Percentiles rank a stretch among this genome's conserved stretches.
Conservation (phyloP, 1,140 invertebrate genomes). For the Scaptodrosophila lebanonensis region DNA sequence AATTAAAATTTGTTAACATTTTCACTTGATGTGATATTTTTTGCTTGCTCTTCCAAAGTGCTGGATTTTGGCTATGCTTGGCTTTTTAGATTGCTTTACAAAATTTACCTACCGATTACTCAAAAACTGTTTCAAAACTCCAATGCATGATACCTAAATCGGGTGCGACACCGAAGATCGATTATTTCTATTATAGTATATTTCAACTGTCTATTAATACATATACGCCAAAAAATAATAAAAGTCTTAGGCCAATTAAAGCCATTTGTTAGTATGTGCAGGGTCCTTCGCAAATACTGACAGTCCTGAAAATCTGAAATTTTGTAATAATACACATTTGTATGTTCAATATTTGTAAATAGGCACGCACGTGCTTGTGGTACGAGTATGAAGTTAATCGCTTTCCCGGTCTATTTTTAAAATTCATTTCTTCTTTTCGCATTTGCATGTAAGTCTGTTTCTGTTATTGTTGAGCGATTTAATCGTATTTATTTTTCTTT, state of each 20-base stretch:
- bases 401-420: constrained; percentile 66
- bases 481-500: constrained; percentile 35
- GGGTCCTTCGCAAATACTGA: no score
- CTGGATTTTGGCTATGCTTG: constrained; percentile 37
- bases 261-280: no score
- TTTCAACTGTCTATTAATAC: no score
- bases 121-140: constrained; percentile 62
- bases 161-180: constrained; percentile 36
- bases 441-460: constrained; percentile 9
- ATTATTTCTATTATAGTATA: constrained; percentile 16
- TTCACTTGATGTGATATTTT: constrained; percentile 43
- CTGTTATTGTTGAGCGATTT: constrained; percentile 26
- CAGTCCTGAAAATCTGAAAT: no score
- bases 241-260: no score
- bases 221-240: no score
- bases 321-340: no score
- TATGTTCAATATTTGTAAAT: no score
- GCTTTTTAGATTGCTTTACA: constrained; percentile 20
- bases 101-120: constrained; percentile 67
- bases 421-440: constrained; percentile 44
- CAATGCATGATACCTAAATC: constrained; percentile 62
- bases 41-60: constrained; percentile 23
- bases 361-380: no score
- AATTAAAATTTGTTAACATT: constrained; percentile 22
- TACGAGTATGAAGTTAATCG: no score